These are phyloP conservation scores for Anthopleura sola DNA, from an alignment of 64 coral and sea anemone genomes.

Conservation along the genomic window DNA sequence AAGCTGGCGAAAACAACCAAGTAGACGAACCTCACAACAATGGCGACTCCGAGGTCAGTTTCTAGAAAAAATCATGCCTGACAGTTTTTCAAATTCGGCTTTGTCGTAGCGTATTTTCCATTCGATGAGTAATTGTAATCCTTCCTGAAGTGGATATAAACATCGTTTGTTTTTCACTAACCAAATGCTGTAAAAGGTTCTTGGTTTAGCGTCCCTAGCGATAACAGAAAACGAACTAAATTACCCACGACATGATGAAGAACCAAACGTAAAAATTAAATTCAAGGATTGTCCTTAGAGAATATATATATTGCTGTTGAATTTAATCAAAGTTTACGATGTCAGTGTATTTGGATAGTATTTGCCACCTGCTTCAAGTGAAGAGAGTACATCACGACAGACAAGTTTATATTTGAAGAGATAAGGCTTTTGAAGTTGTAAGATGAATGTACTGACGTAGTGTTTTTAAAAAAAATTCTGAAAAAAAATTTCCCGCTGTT, in stretches of 20 bases:
- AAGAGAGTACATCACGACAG: no score
- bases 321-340: constrained; percentile 1
- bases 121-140: not conserved
- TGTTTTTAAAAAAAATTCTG: not conserved
- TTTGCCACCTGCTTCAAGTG: not conserved
- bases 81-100: not conserved
- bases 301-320: not conserved
- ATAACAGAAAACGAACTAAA: no score
- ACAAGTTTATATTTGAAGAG: not conserved
- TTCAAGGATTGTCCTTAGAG: not conserved
- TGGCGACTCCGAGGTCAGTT: constrained; percentile 26
- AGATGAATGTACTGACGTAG: not conserved
- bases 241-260: not conserved
- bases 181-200: not conserved
- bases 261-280: not conserved
- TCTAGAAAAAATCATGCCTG: not conserved
- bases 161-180: not conserved
- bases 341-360: constrained; percentile 13
- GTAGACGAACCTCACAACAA: not conserved
- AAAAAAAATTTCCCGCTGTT: not conserved
- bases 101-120: not conserved
- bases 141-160: not conserved
- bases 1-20: not conserved
- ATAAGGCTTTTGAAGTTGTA: not conserved
- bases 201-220: not conserved